Conservation (phyloP, 2,888 invertebrate species). For the Drosophila anomalata region DNA sequence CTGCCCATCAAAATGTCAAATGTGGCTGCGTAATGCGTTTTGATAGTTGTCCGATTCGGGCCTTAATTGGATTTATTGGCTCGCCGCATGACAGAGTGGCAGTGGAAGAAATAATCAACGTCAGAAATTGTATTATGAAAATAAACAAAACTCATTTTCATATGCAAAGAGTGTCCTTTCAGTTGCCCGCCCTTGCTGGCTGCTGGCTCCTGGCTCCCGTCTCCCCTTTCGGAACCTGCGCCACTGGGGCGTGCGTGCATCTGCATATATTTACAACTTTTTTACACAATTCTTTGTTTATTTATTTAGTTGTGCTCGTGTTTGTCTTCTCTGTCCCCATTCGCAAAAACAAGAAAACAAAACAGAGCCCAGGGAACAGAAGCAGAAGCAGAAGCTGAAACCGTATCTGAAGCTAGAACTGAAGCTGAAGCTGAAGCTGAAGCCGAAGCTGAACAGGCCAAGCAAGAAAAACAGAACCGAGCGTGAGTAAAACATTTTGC, state of each 20-base stretch:
- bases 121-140: slow-evolving; percentile 21
- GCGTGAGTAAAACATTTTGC: slow-evolving; percentile 45
- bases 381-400: slow-evolving; percentile 8
- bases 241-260: slow-evolving; percentile 58
- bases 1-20: slow-evolving; percentile 54
- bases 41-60: slow-evolving; percentile 58
- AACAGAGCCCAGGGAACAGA: background rate
- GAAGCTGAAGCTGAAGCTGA: slow-evolving; percentile 5
- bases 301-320: slow-evolving; percentile 52
- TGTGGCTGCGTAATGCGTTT: slow-evolving; percentile 43
- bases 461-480: background rate
- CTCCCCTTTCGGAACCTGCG: background rate
- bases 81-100: slow-evolving; percentile 4
- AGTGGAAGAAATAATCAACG: slow-evolving; percentile 27
- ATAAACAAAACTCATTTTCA: slow-evolving; percentile 68
- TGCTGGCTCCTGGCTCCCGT: no score
- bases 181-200: background rate
- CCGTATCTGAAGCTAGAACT: slow-evolving; percentile 11
- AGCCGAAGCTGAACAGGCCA: slow-evolving; percentile 22
- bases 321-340: slow-evolving; percentile 32
- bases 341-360: slow-evolving; percentile 10
- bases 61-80: slow-evolving; percentile 59
- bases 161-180: slow-evolving; percentile 63
- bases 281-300: slow-evolving; percentile 62
- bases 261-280: slow-evolving; percentile 67